Evolutionary conservation across 2,113 vertebrate species (phyloP).

Genomic region (Perca schrenkii): DNA sequence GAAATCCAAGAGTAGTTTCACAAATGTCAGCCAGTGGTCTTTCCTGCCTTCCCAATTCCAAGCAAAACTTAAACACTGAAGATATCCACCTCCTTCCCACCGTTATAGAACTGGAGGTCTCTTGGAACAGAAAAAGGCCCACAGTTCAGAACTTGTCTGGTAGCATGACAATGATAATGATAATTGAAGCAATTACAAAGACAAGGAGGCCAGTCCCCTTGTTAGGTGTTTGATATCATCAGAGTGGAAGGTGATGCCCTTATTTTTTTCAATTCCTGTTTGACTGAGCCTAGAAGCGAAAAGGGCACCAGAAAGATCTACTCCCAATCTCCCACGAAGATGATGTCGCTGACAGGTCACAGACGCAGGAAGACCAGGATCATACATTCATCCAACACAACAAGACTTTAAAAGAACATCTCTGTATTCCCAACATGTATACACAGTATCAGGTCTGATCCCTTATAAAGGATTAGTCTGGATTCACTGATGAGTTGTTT

Average conservation of each 20-base stretch:
- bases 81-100: not conserved
- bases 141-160: not conserved
- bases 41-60: not conserved
- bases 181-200: not conserved
- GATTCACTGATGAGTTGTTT: constrained; percentile 34
- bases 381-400: not conserved
- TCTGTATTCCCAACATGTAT: constrained; percentile 16
- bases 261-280: constrained; percentile 13
- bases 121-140: not conserved
- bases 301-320: not conserved
- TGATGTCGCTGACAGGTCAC: constrained; percentile 14
- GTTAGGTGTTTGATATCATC: constrained; percentile 10
- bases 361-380: not conserved
- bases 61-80: not conserved
- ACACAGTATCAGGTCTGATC: constrained; percentile 30
- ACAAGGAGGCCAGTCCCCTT: not conserved
- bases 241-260: constrained; percentile 1
- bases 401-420: not conserved
- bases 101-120: not conserved
- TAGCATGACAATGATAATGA: not conserved
- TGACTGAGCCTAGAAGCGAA: not conserved
- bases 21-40: not conserved
- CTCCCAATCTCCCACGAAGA: constrained; percentile 20
- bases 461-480: not conserved
- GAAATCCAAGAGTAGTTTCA: not conserved